A percentile compares a stretch with the other conserved stretches of the same genome.
These are phyloP conservation scores for Rhea americana DNA, from an alignment of 2,113 vertebrate species.

Conservation along the genomic window DNA sequence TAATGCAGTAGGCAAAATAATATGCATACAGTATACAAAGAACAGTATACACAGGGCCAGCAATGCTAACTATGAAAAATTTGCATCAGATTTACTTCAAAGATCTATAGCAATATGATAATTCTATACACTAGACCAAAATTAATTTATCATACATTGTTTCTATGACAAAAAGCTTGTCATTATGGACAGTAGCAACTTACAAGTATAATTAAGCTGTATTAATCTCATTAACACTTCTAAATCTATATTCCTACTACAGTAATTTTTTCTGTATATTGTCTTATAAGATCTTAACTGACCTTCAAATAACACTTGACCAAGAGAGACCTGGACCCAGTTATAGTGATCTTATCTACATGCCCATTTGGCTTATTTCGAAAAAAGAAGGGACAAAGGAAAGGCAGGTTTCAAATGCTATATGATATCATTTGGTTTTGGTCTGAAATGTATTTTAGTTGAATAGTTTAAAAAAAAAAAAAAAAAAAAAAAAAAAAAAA, in stretches of 20 bases:
- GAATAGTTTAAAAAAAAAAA: conserved; percentile 44
- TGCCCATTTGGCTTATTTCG: conserved; percentile 51
- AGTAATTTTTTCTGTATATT: conserved; percentile 64
- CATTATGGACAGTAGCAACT: conserved; percentile 73
- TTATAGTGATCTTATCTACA: conserved; percentile 62
- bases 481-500: conserved; percentile 41
- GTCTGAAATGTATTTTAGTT: conserved; percentile 64
- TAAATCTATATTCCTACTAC: conserved; percentile 75
- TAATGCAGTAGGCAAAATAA: conserved; percentile 76
- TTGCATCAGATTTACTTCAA: conserved; percentile 72
- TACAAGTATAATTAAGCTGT: conserved; percentile 75
- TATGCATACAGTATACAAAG: conserved; percentile 74
- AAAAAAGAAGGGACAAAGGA: conserved; percentile 29
- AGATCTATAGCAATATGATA: conserved; percentile 73
- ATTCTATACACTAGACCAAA: conserved; percentile 75
- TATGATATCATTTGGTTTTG: conserved; percentile 69
- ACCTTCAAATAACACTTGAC: conserved; percentile 72
- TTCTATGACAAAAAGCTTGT: conserved; percentile 77
- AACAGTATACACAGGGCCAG: conserved; percentile 76
- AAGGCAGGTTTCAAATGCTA: conserved; percentile 59
- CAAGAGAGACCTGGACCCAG: conserved; percentile 61
- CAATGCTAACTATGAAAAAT: conserved; percentile 69
- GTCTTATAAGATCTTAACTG: conserved; percentile 71
- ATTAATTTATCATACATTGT: conserved; percentile 72
- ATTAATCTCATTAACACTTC: conserved; percentile 72